Percentiles rank a stretch among this genome's conserved stretches.
Conservation (phyloP, 2,797 vertebrate species). For the Catharus ustulatus region DNA sequence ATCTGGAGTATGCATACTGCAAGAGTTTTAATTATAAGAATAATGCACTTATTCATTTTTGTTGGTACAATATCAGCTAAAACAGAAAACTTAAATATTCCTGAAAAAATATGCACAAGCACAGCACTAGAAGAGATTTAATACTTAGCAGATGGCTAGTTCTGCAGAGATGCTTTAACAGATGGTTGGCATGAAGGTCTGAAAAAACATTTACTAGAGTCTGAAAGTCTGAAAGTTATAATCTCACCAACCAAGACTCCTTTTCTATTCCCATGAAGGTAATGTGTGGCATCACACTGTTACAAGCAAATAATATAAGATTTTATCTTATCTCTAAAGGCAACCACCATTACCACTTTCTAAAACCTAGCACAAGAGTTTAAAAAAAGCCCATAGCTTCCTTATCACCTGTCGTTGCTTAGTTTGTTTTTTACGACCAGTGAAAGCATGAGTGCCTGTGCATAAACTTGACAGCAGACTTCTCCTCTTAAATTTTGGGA, state of each 20-base stretch:
- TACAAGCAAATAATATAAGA: neutral
- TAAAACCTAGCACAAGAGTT: neutral
- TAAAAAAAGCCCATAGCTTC: neutral
- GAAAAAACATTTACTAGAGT: conserved; percentile 40
- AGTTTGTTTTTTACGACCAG: neutral
- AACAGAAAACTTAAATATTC: conserved; percentile 42
- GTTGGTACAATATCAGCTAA: conserved; percentile 50
- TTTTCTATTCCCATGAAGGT: neutral
- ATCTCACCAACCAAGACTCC: neutral
- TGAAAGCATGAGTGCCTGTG: neutral
- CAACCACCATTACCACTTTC: neutral
- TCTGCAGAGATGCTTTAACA: conserved; percentile 56
- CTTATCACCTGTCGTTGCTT: neutral
- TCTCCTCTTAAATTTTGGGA: neutral
- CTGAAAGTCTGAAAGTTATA: conserved; percentile 25
- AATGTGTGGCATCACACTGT: neutral
- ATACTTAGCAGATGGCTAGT: conserved; percentile 59
- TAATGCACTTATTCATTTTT: neutral
- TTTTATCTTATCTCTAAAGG: neutral
- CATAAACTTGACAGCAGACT: neutral
- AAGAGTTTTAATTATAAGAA: conserved; percentile 8
- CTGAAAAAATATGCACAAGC: conserved; percentile 1
- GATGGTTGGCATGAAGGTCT: conserved; percentile 65
- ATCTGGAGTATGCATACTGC: neutral
- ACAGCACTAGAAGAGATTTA: conserved; percentile 28